These are phyloP conservation scores for Drosophila suboccidentalis DNA, from an alignment of 2,888 invertebrate species.

Conservation along the genomic window DNA sequence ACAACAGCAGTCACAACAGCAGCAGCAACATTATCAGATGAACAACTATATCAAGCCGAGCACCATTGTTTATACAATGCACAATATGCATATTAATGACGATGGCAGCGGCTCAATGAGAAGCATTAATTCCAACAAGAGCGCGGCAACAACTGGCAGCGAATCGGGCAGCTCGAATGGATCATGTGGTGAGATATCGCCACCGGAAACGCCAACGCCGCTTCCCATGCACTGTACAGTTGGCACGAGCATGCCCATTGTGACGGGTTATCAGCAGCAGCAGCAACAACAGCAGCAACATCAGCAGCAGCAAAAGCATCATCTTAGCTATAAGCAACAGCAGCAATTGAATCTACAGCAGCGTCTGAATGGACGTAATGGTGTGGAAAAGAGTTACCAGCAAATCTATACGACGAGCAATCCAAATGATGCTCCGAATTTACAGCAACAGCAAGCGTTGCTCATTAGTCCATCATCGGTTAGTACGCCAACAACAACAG, in stretches of 20 bases:
- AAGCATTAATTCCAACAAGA: conserved; percentile 81
- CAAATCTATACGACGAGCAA: conserved; percentile 72
- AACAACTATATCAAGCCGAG: conserved; percentile 76
- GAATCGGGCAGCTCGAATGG: conserved; percentile 85
- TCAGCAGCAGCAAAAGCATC: conserved; percentile 71
- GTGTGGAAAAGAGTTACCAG: conserved; percentile 72
- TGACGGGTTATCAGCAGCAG: conserved; percentile 49
- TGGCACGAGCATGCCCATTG: conserved; percentile 61
- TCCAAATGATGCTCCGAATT: conserved; percentile 53
- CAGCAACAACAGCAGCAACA: conserved; percentile 53
- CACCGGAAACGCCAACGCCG: conserved; percentile 85
- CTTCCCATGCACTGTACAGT: conserved; percentile 64
- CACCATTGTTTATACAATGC: conserved; percentile 72
- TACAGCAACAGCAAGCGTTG: conserved; percentile 69
- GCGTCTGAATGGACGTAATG: conserved; percentile 83
- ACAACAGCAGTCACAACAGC: conserved; percentile 74
- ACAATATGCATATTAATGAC: conserved; percentile 79
- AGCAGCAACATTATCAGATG: conserved; percentile 79
- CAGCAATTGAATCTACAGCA: conserved; percentile 82
- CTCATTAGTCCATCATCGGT: conserved; percentile 83
- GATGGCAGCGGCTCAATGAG: conserved; percentile 64
- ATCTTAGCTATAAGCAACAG: conserved; percentile 82
- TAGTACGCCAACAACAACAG: conserved; percentile 70
- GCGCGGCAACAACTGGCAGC: conserved; percentile 80
- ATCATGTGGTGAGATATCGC: conserved; percentile 85